Evolutionary conservation across 2,888 invertebrate genomes (phyloP).

Genomic region (Choristoneura rosaceana): DNA sequence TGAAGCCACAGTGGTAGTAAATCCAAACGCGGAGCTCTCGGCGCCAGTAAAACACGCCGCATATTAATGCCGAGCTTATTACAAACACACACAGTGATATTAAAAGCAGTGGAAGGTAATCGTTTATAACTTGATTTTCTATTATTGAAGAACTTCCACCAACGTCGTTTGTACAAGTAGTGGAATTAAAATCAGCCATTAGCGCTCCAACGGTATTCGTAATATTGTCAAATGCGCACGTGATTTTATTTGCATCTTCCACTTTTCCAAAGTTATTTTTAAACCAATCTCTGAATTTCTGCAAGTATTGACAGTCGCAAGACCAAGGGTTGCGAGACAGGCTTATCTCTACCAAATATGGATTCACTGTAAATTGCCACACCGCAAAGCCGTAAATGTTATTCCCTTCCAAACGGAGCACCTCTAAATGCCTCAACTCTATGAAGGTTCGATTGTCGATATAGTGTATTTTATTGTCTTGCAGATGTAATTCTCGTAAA

Average conservation of each 20-base stretch:
- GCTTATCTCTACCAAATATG: conserved; percentile 94
- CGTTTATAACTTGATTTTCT: conserved; percentile 91
- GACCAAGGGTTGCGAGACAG: conserved; percentile 95
- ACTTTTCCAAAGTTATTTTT: conserved; percentile 92
- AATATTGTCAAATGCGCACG: conserved; percentile 90
- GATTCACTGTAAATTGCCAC: conserved; percentile 93
- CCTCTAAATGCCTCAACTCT: conserved; percentile 92
- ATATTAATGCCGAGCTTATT: conserved; percentile 90
- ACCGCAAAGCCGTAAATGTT: conserved; percentile 92
- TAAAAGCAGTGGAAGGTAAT: conserved; percentile 91
- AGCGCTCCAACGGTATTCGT: conserved; percentile 89
- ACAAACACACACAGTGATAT: conserved; percentile 92
- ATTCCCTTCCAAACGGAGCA: conserved; percentile 94
- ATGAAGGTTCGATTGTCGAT: conserved; percentile 95
- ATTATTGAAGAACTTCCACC: conserved; percentile 90
- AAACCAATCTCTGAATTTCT: conserved; percentile 92
- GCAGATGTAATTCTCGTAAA: conserved; percentile 94
- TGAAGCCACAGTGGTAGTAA: conserved; percentile 93
- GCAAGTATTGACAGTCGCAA: conserved; percentile 94
- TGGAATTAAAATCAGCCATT: conserved; percentile 91
- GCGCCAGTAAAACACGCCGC: conserved; percentile 92
- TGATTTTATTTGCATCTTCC: conserved; percentile 90
- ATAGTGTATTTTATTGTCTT: conserved; percentile 92
- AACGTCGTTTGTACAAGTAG: conserved; percentile 90
- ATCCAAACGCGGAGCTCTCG: conserved; percentile 94